Base-by-base conservation (phyloP, 2,797 vertebrate genomes). In the Setipinna tenuifilis region DNA sequence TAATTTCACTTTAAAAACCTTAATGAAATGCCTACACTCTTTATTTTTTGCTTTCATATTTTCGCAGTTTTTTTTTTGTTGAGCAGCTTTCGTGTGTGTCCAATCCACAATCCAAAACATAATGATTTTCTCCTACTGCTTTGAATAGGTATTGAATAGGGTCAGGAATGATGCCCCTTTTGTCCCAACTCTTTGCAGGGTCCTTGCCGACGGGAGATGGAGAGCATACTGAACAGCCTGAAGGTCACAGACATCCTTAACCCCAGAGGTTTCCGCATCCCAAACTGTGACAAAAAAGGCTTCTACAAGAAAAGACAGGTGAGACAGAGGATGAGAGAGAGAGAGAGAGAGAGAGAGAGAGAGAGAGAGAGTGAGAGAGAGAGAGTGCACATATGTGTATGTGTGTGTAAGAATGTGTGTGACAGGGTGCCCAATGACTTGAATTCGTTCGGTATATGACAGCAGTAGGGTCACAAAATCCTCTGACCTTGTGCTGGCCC, bases 271-370 rank as follows among this genome's bases (percentile, higher is more conserved):
- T 93, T 98, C 88, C 97, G 97, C 94, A 97, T 99, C 92, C 98
- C 98, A 88, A 99, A 99, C 94, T 99, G 98, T 92, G 98, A 99
- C 95, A 98, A 96, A 93, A 99, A 97, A 89, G 98, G 98, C 0
- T 99, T 98, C 93, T 99, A 99, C 92, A 99, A 98, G 96, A 99
- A 97, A 93, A 99, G 97, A 87, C 98, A 99, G 96, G 98, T 98
- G 92, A 94, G 93, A n/a, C 12, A 35, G 0, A n/a, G 28, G 17
- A 80, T 14, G 7, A 54, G 50, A 54, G 7, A 54, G 50, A 54
- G 50, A 54, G 50, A 9, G 50, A 54, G 50, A 54, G 50, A 54
- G 50, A 54, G 50, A 54, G 50, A 54, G 50, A 54, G 50, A 54
- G 50, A 54, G 50, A 3, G 50, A 54, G 50, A 54, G 50, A 54